These are phyloP conservation scores for Tachyglossus aculeatus DNA, from an alignment of 2,797 vertebrate species.

Conservation along the genomic window DNA sequence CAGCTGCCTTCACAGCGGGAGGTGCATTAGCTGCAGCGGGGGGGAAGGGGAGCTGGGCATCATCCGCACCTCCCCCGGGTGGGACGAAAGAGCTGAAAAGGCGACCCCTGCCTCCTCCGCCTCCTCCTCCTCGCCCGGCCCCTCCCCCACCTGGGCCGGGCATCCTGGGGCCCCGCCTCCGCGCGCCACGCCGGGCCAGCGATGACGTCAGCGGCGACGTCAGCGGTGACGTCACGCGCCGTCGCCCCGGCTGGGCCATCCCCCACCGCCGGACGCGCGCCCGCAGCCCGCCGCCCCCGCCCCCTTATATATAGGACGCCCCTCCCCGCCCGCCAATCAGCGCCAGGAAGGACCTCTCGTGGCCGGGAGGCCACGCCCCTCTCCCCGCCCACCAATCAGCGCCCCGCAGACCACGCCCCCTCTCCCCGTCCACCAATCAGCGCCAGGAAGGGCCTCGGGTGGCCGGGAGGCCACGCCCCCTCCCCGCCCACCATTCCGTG, in stretches of 20 bases:
- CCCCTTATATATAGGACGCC: not conserved
- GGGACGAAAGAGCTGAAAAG: not conserved
- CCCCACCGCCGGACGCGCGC: no score
- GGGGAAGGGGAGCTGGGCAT: no score
- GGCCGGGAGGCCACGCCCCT: not conserved
- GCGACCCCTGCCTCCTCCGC: not conserved
- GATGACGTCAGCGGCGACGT: no score
- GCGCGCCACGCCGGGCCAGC: not conserved
- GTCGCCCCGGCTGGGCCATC: no score
- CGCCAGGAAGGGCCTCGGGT: not conserved
- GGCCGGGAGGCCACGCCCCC: not conserved
- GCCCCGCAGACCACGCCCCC: no score
- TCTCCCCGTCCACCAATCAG: slow-evolving; percentile 40
- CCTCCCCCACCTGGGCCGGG: not conserved
- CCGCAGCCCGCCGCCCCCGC: not conserved
- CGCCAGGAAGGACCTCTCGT: no score
- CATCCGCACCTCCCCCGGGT: not conserved
- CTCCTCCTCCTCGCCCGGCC: not conserved
- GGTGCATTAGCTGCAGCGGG: not conserved
- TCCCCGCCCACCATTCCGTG: slow-evolving; percentile 11
- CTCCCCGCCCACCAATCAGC: no score
- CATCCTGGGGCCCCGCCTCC: not conserved
- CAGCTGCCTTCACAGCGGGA: not conserved
- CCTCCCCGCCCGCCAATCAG: not conserved
- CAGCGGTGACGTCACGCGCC: no score